phyloP scores from a whole-genome alignment of 2,888 invertebrate genomes.

The Oxyteleia sp. region DNA sequence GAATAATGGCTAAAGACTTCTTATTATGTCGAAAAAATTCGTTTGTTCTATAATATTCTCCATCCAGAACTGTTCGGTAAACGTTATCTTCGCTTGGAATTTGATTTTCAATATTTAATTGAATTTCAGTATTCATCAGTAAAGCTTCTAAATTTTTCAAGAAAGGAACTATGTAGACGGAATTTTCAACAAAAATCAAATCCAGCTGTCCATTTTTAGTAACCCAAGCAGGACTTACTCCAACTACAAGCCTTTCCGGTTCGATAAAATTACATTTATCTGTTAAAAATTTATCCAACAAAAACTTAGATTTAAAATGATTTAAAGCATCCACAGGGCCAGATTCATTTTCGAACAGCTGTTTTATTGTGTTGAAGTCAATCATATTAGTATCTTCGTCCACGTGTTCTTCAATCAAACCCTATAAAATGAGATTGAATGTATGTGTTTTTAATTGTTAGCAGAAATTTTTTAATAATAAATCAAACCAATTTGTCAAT shows the following conservation, averaged over 20 bases:
- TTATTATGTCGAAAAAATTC: constrained; percentile 62
- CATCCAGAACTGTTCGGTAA: constrained; percentile 70
- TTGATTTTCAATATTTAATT: constrained; percentile 52
- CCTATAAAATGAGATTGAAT: too few species aligned
- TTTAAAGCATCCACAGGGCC: background rate
- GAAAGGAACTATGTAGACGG: constrained; percentile 65
- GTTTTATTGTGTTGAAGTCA: background rate
- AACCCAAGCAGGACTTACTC: background rate
- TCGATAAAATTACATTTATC: background rate
- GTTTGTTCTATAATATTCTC: constrained; percentile 66
- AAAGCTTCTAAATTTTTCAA: constrained; percentile 56
- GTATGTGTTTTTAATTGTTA: too few species aligned
- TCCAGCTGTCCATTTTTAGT: background rate
- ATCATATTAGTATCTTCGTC: background rate
- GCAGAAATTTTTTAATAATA: background rate
- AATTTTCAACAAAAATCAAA: constrained; percentile 23
- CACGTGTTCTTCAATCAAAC: background rate
- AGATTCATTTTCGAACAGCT: background rate
- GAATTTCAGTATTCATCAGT: constrained; percentile 58
- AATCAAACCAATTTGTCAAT: too few species aligned
- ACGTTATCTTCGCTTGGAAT: constrained; percentile 34
- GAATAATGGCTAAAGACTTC: constrained; percentile 70
- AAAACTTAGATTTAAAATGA: background rate
- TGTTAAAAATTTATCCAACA: constrained; percentile 1
- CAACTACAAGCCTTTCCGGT: background rate